Evolutionary conservation across 2,113 vertebrate genomes (phyloP), one percentile per base, ranked within the genome.

Genomic region (Mugil cephalus): DNA sequence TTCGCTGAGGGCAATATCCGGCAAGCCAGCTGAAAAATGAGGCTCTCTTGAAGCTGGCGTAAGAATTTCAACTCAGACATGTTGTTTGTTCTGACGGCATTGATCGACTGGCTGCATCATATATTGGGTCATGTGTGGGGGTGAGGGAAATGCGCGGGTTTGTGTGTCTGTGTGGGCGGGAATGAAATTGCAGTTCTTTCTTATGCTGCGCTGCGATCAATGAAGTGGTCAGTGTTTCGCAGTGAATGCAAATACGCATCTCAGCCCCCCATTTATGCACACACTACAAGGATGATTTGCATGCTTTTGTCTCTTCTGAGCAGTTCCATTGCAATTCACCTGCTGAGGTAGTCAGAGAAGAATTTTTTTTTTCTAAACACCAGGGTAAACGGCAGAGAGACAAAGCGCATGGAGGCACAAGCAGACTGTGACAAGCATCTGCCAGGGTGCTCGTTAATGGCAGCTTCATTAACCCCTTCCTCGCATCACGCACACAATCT

Each of bases 371-470:
- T 36, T 73, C 24, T 58, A 62, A 75, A 81, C 54, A 67, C 46
- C 53, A 77, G 47, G 62, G 64, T 63, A 48, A 42, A 71, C 2
- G 59, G 52, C 66, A 63, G 45, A 45, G 36, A 66, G 51, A 46
- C 17, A 24, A 40, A 76, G 38, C 43, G 21, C 38, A 68, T 34
- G 47, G 46, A 80, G 35, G 24, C 12, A 47, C 15, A 40, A 42
- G 53, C 53, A 82, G 54, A 52, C 63, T 69, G 83, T 82, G 82
- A 78, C 70, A 73, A 77, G 69, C 82, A 82, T 87, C 82, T 82
- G 75, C 68, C 52, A 8, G 55, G 21, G 19, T 38, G 62, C 78
- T 78, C 21, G 6, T 77, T 84, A 69, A 76, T 39, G 46, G 8
- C 40, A 39, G 53, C 68, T 75, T 75, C 72, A 38, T 77, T 71